Base-by-base conservation (phyloP, 2,797 vertebrate species). In the Scolopax rusticola region DNA sequence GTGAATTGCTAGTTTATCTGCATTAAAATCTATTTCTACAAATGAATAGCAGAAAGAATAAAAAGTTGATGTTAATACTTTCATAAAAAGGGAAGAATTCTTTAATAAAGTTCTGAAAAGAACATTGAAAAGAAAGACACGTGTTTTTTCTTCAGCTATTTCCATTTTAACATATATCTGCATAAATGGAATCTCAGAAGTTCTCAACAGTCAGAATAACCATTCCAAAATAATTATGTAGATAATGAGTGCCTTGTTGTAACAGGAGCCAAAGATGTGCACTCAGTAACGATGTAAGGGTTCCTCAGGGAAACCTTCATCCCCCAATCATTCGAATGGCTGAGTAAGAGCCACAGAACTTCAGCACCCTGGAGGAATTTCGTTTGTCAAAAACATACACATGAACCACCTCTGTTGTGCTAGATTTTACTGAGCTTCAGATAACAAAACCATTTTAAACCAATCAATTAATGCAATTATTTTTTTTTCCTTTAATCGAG, bases 401-500 rank as follows among this genome's bases (percentile, higher is more conserved):
- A 21, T 64, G 84, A 85, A 71, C 90, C 79, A 53, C 69, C 54
- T 85, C 82, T 76, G 11, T 33, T 84, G 50, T 53, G 76, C 43
- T 65, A 63, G 57, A 59, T 67, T 89, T 79, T 51, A 6, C 81
- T 83, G 30, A 68, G 70, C 24, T 84, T 41, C 48, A 87, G 60
- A 59, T 71, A 88, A 86, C 56, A 89, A 91, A 84, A 87, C 67
- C 2, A 16, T 78, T 86, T 91, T 47, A 88, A 92, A 64, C 45
- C 50, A 43, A 90, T 61, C n/a, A 86, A 94, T 74, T 53, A 79
- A 68, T 59, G 56, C 32, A 60, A 53, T 68, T 41, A 20, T 18
- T 61, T 78, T 89, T 67, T 84, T 81, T 60, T 4, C 45, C 79
- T 91, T 95, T 94, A 87, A 89, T 95, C 45, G 69, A 47, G 79